Percentiles rank a stretch among this genome's conserved stretches.
These are phyloP conservation scores for Crepidodera aurea DNA, from an alignment of 2,888 invertebrate genomes.

Conservation along the genomic window DNA sequence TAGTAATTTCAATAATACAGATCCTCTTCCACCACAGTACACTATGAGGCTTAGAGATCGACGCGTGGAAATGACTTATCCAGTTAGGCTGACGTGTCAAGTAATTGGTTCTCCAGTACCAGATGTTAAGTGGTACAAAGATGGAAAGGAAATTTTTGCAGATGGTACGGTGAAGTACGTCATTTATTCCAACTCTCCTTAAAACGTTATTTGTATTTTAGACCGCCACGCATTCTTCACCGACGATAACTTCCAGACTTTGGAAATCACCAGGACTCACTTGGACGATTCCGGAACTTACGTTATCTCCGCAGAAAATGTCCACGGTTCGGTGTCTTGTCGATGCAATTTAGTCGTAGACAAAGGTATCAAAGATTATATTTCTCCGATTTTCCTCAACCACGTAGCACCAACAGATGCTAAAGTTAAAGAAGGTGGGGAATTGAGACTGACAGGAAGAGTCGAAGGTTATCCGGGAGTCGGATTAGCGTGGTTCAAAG, in stretches of 20 bases:
- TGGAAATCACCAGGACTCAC: conserved; percentile 82
- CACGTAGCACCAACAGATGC: conserved; percentile 71
- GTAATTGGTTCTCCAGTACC: conserved; percentile 80
- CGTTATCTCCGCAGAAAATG: conserved; percentile 79
- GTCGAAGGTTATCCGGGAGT: conserved; percentile 76
- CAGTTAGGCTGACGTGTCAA: conserved; percentile 86
- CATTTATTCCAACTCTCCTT: too few species aligned
- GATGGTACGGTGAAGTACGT: conserved; percentile 64
- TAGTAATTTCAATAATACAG: conserved; percentile 56
- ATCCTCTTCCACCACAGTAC: conserved; percentile 78
- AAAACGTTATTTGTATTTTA: conserved; percentile 47
- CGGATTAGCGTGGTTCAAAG: conserved; percentile 80
- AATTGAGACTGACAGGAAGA: conserved; percentile 63
- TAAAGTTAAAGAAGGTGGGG: conserved; percentile 68
- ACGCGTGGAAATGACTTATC: conserved; percentile 83
- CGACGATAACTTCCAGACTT: conserved; percentile 80
- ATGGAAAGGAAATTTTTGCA: conserved; percentile 70
- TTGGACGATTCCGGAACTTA: conserved; percentile 84
- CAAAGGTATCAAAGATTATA: conserved; percentile 82
- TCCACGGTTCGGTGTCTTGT: conserved; percentile 83
- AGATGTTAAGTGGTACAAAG: conserved; percentile 83
- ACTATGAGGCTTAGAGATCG: conserved; percentile 85
- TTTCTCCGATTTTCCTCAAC: conserved; percentile 79
- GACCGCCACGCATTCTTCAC: conserved; percentile 69
- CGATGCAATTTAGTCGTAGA: conserved; percentile 79